phyloP scores from a whole-genome alignment of 2,888 invertebrate genomes.

The Syrista parreyssii region DNA sequence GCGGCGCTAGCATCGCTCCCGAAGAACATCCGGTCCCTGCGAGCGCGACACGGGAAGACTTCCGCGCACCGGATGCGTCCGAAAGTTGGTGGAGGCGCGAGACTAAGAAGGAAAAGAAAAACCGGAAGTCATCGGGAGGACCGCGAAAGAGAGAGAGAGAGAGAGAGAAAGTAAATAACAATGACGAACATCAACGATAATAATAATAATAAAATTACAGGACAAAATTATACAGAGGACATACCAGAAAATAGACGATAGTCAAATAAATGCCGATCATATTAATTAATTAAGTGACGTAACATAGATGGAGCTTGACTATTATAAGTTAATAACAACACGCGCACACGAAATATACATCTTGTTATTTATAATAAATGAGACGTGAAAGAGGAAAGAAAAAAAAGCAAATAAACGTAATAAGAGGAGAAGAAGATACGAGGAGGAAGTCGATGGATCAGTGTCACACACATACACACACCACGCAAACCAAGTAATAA shows the following conservation, averaged over 20 bases:
- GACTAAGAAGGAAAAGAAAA: not conserved
- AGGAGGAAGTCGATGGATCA: not conserved
- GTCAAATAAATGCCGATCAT: not conserved
- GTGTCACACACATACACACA: not conserved
- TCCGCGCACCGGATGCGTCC: slow-evolving; percentile 18
- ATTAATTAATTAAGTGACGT: slow-evolving; percentile 19
- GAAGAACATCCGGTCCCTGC: slow-evolving; percentile 19
- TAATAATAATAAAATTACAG: not conserved
- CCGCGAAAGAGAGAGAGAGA: not conserved
- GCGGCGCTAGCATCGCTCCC: slow-evolving; percentile 13
- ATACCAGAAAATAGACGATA: not conserved
- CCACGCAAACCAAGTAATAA: not conserved
- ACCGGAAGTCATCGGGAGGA: not conserved
- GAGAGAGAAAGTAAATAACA: slow-evolving; percentile 14
- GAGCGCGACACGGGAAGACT: slow-evolving; percentile 12
- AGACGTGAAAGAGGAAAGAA: slow-evolving; percentile 33
- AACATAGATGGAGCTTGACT: slow-evolving; percentile 57
- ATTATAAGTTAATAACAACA: slow-evolving; percentile 48
- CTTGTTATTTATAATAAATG: slow-evolving; percentile 64
- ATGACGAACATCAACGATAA: slow-evolving; percentile 7
- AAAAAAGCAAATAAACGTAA: not conserved
- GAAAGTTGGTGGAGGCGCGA: slow-evolving; percentile 17
- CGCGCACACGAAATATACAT: slow-evolving; percentile 62
- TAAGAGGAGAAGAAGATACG: not conserved
- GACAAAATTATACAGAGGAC: not conserved